Evolutionary conservation across 2,888 invertebrate species (phyloP), one percentile per base, ranked within the genome.

Genomic region (Artemia sinica): DNA sequence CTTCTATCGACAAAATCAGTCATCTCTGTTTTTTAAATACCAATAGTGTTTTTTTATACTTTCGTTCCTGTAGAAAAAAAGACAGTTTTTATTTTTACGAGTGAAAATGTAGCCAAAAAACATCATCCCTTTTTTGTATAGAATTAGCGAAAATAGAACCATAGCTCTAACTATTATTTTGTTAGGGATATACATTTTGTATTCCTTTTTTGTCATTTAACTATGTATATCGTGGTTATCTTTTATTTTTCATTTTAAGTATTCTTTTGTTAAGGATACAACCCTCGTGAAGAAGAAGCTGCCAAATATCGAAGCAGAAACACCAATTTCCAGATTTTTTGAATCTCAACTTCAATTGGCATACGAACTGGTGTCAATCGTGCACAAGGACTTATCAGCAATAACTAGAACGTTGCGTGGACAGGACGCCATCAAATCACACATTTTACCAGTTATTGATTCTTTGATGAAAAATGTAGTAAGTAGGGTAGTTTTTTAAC

Each of bases 251-350:
- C 1, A n/a, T 58, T 28, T 18, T 58, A 58, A 58, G 2, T 10
- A 3, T 14, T n/a, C 28, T 58, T 58, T 28, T 58, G 9, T 58
- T 58, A 18, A 58, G 63, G 63, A 58, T 58, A 58, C 63, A 28
- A 58, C 14, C 28, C 63, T 58, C 28, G 63, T 58, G 8, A 58
- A 58, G 63, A n/a, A n/a, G 8, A 58, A 58, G 14, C 12, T 58
- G 11, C 63, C 63, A 58, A 58, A 58, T 28, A n/a, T 18, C n/a
- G 63, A 8, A 10, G 8, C 28, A 28, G 28, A n/a, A 28, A 18
- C 63, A 58, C 63, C 63, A 10, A 58, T 58, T n/a, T 58, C 63
- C 63, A n/a, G 63, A 10, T 58, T 58, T 28, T 18, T 58, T 58
- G 63, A n/a, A 28, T 58, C 63, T 8, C 63, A 58, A 58, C 14